These are phyloP conservation scores for Sarcoramphus papa DNA, from an alignment of 2,797 vertebrate species.

Conservation along the genomic window DNA sequence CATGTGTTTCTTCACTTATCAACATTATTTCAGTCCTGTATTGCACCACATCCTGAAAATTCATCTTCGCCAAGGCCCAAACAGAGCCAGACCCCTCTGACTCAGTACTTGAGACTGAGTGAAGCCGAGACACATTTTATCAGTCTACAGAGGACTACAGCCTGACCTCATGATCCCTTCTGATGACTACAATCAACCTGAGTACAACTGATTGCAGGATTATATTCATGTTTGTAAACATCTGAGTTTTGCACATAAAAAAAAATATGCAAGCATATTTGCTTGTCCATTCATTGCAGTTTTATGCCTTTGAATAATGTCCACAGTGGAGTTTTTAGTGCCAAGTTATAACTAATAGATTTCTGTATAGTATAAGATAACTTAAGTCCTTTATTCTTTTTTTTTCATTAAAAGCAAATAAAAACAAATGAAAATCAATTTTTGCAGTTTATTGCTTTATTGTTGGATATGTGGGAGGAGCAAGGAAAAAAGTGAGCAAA, in stretches of 20 bases:
- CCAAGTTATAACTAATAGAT: neutral
- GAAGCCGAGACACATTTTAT: neutral
- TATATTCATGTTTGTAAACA: neutral
- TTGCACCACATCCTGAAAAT: neutral
- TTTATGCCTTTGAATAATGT: neutral
- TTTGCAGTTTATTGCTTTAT: neutral
- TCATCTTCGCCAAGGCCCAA: neutral
- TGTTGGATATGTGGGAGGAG: neutral
- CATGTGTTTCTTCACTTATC: neutral
- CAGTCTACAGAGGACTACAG: neutral
- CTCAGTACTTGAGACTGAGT: neutral
- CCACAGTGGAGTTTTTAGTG: neutral
- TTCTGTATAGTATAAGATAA: neutral
- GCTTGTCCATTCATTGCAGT: neutral
- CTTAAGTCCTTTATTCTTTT: neutral
- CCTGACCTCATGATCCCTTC: neutral
- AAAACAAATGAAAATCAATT: neutral
- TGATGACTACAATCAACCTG: neutral
- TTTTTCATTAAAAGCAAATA: neutral
- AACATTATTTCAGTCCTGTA: neutral
- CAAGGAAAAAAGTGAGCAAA: neutral
- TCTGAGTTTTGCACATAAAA: neutral
- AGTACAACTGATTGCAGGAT: neutral
- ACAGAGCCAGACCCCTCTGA: neutral
- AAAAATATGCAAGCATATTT: neutral